Conservation (phyloP, 2,113 vertebrate genomes). For the Perca fluviatilis region DNA sequence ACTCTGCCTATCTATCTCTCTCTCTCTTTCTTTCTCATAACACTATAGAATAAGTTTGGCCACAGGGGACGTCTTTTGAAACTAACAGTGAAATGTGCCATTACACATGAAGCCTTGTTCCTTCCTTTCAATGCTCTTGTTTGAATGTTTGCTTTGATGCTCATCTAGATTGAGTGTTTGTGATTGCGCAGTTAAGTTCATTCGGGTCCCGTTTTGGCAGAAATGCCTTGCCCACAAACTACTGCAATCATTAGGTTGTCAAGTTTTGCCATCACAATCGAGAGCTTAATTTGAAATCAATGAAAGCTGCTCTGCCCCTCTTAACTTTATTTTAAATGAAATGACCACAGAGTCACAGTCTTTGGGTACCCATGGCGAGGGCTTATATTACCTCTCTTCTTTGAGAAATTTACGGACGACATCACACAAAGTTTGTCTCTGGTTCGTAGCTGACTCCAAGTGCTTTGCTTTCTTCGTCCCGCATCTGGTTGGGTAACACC, state of each 20-base stretch:
- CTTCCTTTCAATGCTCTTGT: background rate
- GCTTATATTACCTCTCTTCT: no score
- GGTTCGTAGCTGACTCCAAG: no score
- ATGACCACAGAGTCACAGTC: no score
- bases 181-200: conserved; percentile 26
- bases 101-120: background rate
- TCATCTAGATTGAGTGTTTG: conserved; percentile 3
- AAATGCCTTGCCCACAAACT: conserved; percentile 18
- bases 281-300: conserved; percentile 52
- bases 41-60: conserved; percentile 22
- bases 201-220: conserved; percentile 29
- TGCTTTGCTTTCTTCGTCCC: no score
- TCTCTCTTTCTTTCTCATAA: conserved; percentile 14
- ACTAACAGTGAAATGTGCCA: conserved; percentile 20
- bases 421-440: no score
- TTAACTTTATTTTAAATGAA: no score
- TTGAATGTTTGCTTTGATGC: conserved; percentile 32
- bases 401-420: no score
- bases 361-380: no score
- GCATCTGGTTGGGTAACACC: no score
- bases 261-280: conserved; percentile 29
- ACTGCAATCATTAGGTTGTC: conserved; percentile 44
- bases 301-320: conserved; percentile 1
- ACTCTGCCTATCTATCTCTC: conserved; percentile 3
- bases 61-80: conserved; percentile 32